phyloP scores from a whole-genome alignment of 2,888 invertebrate species.

The Ditylenchus weischeri region DNA sequence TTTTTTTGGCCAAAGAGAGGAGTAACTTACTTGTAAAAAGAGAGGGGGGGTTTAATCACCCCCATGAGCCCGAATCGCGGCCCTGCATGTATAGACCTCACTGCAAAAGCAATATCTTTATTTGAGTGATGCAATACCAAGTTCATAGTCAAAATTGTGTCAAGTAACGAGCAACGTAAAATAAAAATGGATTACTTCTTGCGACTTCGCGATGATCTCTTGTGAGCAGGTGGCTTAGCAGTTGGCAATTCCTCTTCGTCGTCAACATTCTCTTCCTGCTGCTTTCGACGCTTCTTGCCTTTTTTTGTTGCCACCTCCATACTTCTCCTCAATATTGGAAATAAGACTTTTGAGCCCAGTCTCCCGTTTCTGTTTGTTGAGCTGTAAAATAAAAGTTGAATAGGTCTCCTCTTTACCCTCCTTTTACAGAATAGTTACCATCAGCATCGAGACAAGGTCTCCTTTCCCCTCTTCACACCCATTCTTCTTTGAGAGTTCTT shows the following conservation, averaged over 20 bases:
- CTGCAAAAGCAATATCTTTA: no score
- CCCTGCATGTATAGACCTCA: no score
- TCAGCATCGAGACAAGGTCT: background rate
- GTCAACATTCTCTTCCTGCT: background rate
- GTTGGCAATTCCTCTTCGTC: constrained; percentile 10
- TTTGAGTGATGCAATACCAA: no score
- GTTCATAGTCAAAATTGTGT: no score
- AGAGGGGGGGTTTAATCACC: no score
- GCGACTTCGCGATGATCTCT: background rate
- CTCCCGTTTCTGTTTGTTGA: constrained; percentile 14
- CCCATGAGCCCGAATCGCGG: no score
- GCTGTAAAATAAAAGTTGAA: constrained; percentile 18
- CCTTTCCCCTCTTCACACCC: constrained; percentile 13
- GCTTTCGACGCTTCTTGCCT: constrained; percentile 15
- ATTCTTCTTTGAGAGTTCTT: constrained; percentile 36
- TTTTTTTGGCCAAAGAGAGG: no score
- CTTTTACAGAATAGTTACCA: background rate
- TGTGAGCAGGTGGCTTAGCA: background rate
- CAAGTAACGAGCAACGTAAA: background rate
- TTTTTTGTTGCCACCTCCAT: constrained; percentile 5
- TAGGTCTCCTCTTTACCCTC: no score
- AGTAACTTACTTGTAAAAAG: no score
- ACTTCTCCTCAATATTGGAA: constrained; percentile 22
- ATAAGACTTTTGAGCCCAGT: constrained; percentile 6
- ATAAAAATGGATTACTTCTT: background rate